A percentile compares a stretch with the other conserved stretches of the same genome.
These are phyloP conservation scores for Erythrolamprus reginae DNA, from an alignment of 2,113 vertebrate species.

Conservation along the genomic window DNA sequence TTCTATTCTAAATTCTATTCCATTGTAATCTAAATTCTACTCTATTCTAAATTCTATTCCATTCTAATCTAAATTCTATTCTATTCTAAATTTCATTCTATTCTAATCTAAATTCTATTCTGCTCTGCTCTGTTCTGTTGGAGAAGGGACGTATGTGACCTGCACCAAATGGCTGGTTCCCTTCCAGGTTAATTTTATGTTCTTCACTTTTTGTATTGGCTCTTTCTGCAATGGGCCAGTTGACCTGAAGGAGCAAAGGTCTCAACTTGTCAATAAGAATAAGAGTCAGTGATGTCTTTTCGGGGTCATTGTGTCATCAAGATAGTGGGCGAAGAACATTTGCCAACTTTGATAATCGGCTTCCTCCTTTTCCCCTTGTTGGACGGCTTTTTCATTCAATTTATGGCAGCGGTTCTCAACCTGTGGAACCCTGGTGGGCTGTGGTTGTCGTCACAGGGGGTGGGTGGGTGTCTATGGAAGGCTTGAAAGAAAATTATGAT, in stretches of 20 bases:
- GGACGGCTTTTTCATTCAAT: slow-evolving; percentile 51
- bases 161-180: neutral
- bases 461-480: neutral
- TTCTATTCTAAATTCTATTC: no score
- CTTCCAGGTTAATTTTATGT: neutral
- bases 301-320: no score
- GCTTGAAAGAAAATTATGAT: neutral
- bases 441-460: neutral
- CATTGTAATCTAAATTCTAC: no score
- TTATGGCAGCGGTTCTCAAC: neutral
- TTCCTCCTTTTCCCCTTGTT: neutral
- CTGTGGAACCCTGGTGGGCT: neutral
- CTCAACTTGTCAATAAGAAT: no score
- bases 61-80: no score
- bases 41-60: no score
- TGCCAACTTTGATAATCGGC: neutral
- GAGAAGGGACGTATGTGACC: neutral
- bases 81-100: no score
- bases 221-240: neutral
- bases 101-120: no score
- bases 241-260: neutral
- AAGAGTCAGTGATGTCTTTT: neutral
- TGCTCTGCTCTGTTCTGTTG: no score
- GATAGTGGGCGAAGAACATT: neutral
- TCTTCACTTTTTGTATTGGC: no score